Evolutionary conservation across 2,113 vertebrate species (phyloP).

Genomic region (Chlorodrepanis virens): DNA sequence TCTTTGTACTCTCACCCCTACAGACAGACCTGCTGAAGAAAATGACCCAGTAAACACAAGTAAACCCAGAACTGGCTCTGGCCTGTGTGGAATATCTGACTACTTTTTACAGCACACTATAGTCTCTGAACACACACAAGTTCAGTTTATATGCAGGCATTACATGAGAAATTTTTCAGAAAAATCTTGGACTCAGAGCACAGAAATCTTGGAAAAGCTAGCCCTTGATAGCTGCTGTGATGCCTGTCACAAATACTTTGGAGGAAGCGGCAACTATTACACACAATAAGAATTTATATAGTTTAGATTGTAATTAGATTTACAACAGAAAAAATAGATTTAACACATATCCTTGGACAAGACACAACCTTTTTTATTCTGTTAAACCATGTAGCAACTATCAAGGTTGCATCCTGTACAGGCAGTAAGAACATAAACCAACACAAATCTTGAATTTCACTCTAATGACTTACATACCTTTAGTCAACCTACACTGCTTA

Average conservation of each 20-base stretch:
- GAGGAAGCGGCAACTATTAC: background rate
- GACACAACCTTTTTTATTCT: background rate
- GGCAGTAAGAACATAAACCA: background rate
- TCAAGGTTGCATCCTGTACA: background rate
- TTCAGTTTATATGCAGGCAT: background rate
- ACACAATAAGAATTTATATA: background rate
- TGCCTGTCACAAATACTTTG: background rate
- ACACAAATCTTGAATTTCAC: background rate
- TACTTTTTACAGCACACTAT: background rate
- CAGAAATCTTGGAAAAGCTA: background rate
- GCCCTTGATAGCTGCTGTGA: background rate
- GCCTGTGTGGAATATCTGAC: background rate
- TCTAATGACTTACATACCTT: background rate
- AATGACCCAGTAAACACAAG: background rate
- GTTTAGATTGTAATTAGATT: background rate
- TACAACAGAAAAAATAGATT: background rate
- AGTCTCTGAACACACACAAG: background rate
- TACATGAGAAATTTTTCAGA: background rate
- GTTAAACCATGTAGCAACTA: background rate
- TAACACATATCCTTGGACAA: background rate
- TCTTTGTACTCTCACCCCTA: background rate
- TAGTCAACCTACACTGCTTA: background rate
- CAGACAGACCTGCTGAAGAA: background rate
- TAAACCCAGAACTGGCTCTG: background rate
- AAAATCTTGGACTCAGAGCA: background rate